These are phyloP conservation scores for Lepus timidus DNA, from an alignment of 2,113 vertebrate species.

Conservation along the genomic window DNA sequence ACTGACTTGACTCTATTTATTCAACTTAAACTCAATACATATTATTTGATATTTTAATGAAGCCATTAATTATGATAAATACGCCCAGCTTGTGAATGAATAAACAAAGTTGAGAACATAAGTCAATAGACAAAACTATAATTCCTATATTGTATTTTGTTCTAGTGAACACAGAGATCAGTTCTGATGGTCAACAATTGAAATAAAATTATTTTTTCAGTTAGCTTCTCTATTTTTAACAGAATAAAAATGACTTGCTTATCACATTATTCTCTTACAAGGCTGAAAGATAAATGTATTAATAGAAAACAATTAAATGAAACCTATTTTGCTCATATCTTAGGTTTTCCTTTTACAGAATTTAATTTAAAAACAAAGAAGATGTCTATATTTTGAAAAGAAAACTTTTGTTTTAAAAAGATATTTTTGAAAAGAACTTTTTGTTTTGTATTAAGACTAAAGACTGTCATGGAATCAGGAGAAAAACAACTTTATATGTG, in stretches of 20 bases:
- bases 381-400: background rate
- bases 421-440: background rate
- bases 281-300: background rate
- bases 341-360: background rate
- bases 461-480: background rate
- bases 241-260: background rate
- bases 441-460: background rate
- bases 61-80: background rate
- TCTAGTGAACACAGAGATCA: background rate
- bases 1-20: background rate
- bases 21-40: constrained; percentile 45
- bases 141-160: background rate
- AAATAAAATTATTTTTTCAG: background rate
- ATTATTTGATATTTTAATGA: constrained; percentile 1
- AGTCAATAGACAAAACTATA: background rate
- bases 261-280: background rate
- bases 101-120: background rate
- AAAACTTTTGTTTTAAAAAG: background rate
- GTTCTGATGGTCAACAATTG: background rate
- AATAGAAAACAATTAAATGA: background rate
- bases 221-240: background rate
- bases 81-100: background rate
- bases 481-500: background rate
- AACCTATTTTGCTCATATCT: background rate
- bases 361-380: background rate